Percentiles rank a stretch among this genome's conserved stretches.
Evolutionary conservation across 2,797 vertebrate genomes (phyloP).

Genomic region (Gila robusta): DNA sequence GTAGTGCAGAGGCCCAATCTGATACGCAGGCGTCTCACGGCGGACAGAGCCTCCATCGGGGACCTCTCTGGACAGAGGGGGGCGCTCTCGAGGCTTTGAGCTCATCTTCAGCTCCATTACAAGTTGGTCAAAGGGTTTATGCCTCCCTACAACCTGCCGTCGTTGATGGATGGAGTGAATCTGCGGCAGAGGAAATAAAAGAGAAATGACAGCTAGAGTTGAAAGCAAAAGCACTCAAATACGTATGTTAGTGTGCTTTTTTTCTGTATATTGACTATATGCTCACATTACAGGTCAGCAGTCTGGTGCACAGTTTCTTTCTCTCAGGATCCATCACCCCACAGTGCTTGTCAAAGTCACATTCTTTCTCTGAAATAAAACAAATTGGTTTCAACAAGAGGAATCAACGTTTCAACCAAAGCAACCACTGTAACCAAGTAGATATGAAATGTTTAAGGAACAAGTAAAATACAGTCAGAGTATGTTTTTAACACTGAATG

Average conservation of each 20-base stretch:
- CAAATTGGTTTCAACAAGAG: constrained; percentile 42
- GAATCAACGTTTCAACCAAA: not conserved
- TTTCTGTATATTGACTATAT: not conserved
- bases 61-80: constrained; percentile 52
- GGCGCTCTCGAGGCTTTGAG: constrained; percentile 75
- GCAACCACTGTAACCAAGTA: not conserved
- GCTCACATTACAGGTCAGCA: constrained; percentile 86
- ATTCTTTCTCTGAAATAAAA: constrained; percentile 83
- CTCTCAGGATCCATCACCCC: constrained; percentile 84
- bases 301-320: constrained; percentile 83
- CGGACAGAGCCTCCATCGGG: constrained; percentile 58
- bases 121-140: constrained; percentile 80
- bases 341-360: constrained; percentile 85
- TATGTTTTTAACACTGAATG: not conserved
- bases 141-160: constrained; percentile 79
- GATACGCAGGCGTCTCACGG: constrained; percentile 60
- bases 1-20: constrained; percentile 65
- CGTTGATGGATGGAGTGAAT: constrained; percentile 85
- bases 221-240: not conserved
- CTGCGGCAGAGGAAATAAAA: constrained; percentile 66
- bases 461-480: not conserved
- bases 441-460: not conserved
- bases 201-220: not conserved
- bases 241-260: not conserved
- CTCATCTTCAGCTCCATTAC: constrained; percentile 79